Percentiles rank a stretch among this genome's conserved stretches.
Conservation (phyloP, 2,888 invertebrate species). For the Sminthurinus aureus region DNA sequence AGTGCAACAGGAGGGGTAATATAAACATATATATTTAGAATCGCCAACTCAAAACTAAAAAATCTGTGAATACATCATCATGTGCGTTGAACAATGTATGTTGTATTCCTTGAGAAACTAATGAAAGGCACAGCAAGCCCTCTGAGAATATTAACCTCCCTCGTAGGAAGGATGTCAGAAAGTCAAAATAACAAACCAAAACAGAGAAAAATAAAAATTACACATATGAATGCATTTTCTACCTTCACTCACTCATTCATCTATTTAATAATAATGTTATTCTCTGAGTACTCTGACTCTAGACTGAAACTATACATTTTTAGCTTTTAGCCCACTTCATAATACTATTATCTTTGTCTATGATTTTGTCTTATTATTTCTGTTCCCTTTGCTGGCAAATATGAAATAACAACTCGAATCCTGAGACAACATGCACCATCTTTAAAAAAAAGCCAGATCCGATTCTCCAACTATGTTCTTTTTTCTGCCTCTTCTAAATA, state of each 20-base stretch:
- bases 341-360: no score
- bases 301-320: background rate
- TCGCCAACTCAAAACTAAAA: constrained; percentile 4
- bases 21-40: background rate
- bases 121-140: constrained; percentile 35
- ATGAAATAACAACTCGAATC: no score
- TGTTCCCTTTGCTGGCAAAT: background rate
- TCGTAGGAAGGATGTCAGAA: constrained; percentile 38
- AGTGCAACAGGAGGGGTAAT: constrained; percentile 24
- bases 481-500: background rate
- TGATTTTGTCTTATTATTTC: background rate
- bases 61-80: background rate
- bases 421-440: background rate
- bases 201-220: background rate
- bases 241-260: no score
- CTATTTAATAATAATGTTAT: background rate
- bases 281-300: background rate
- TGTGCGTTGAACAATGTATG: no score
- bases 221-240: background rate
- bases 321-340: background rate
- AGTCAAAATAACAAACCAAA: constrained; percentile 18
- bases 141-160: constrained; percentile 40
- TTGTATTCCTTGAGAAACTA: background rate
- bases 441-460: background rate
- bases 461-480: constrained; percentile 3